Conservation (phyloP, 2,888 invertebrate genomes). For the Neoscelio sp. region DNA sequence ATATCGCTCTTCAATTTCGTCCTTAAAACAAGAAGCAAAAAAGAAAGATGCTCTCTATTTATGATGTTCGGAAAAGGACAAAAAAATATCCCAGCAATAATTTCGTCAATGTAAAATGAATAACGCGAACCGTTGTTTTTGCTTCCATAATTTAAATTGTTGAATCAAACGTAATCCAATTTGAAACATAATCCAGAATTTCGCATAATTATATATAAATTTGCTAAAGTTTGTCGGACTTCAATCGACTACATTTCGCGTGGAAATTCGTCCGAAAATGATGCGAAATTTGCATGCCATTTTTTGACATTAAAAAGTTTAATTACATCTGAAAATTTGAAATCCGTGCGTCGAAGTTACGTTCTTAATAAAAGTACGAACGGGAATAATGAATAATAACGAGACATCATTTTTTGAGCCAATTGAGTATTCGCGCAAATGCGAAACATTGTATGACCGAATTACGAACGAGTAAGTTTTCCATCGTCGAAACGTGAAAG, state of each 20-base stretch:
- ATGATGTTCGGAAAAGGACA: too few species aligned
- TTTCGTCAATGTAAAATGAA: too few species aligned
- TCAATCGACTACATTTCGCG: constrained; percentile 27
- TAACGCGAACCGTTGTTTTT: too few species aligned
- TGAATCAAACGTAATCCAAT: not conserved
- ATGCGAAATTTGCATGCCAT: constrained; percentile 21
- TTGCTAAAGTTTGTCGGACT: constrained; percentile 11
- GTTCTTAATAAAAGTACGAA: constrained; percentile 12
- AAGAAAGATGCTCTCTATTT: constrained; percentile 3
- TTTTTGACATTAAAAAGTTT: constrained; percentile 36
- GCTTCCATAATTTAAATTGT: too few species aligned
- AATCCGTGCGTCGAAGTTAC: constrained; percentile 10
- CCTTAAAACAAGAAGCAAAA: not conserved
- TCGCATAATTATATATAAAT: constrained; percentile 33
- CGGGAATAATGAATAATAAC: not conserved
- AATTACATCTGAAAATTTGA: constrained; percentile 37
- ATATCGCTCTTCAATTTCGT: constrained; percentile 7
- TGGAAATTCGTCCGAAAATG: constrained; percentile 1
- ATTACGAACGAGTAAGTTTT: constrained; percentile 21
- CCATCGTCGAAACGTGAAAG: constrained; percentile 30
- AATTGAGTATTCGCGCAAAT: constrained; percentile 23
- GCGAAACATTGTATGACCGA: constrained; percentile 20
- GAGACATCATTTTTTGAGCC: constrained; percentile 38
- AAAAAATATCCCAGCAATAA: too few species aligned
- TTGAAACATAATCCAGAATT: too few species aligned